Evolutionary conservation across 2,797 vertebrate species (phyloP), one percentile per base, ranked within the genome.

Genomic region (Falco naumanni): DNA sequence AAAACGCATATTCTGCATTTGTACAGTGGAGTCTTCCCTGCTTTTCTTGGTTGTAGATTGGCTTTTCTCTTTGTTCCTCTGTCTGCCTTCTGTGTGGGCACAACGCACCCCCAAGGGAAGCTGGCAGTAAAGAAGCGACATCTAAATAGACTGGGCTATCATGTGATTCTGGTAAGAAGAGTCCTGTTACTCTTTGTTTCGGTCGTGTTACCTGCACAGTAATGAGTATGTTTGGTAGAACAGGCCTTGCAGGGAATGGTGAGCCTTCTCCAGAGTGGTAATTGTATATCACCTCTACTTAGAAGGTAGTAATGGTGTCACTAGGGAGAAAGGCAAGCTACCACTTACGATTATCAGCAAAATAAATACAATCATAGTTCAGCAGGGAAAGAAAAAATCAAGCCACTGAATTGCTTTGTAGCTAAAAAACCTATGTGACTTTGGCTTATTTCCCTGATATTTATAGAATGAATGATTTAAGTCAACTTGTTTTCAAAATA

Each of bases 71-170:
- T 97, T 85, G 47, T 97, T 33, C 87, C 97, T 13, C 15, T 14
- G 4, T 97, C 97, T 86, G 77, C 90, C 2, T 98, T 99, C 92
- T 99, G 99, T 95, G 94, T 98, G 48, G 98, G 98, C 28, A 98
- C 98, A 19, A 90, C 59, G 6, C 98, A 98, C 26, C 98, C 98
- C 29, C 96, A 96, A 29, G 99, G 98, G 31, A 95, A 48, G 10
- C 77, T 99, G 87, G 98, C 98, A 26, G 31, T 99, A 84, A 99
- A 98, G 97, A 96, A 98, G 45, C 98, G 99, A 26, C 99, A 99
- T 87, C 98, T 99, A 81, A 98, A 95, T 95, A 94, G 97, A 78
- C 97, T 99, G 96, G 99, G 99, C 74, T 99, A 99, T 80, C 57
- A 94, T 19, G 98, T 98, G 13, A 97, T 99, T 69, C 65, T 99